These are phyloP conservation scores for Tyrophagus putrescentiae DNA, from an alignment of 1,140 invertebrate species.

Conservation along the genomic window DNA sequence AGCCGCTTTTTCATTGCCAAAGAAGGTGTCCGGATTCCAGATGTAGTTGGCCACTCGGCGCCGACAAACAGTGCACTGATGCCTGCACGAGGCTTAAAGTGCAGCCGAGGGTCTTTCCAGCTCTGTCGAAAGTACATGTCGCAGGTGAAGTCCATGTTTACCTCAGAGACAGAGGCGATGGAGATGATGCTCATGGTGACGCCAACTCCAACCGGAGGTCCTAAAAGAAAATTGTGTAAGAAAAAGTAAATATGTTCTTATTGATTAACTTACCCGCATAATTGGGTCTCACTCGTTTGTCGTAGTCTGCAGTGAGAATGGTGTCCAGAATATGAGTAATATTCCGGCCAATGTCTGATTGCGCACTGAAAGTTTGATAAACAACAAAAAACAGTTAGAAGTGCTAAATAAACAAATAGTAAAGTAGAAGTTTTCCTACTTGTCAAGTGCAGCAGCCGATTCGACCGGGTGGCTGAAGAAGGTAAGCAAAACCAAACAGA, in stretches of 20 bases:
- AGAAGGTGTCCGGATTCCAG: slow-evolving; percentile 93
- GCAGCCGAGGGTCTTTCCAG: slow-evolving; percentile 71
- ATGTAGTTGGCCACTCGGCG: slow-evolving; percentile 74
- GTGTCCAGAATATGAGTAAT: slow-evolving; percentile 82
- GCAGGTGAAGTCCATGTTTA: slow-evolving; percentile 97
- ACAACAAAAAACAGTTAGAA: too few relatives aligned
- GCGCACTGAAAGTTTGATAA: not conserved
- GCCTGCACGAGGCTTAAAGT: slow-evolving; percentile 34
- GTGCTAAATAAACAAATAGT: too few relatives aligned
- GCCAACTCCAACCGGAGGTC: slow-evolving; percentile 84
- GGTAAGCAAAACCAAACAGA: too few relatives aligned
- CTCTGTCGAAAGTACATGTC: slow-evolving; percentile 98
- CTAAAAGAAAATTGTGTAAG: slow-evolving; percentile 52
- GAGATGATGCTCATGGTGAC: slow-evolving; percentile 96
- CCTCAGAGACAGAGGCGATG: slow-evolving; percentile 96
- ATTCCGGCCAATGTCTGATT: slow-evolving; percentile 37
- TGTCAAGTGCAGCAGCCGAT: too few relatives aligned
- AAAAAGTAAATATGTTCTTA: slow-evolving; percentile 31
- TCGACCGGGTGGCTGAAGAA: too few relatives aligned
- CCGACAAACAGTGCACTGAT: slow-evolving; percentile 38
- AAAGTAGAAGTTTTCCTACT: too few relatives aligned
- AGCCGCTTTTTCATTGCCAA: slow-evolving; percentile 91
- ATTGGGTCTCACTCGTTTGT: slow-evolving; percentile 93
- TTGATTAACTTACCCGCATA: slow-evolving; percentile 59
- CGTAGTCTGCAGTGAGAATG: slow-evolving; percentile 56